Conservation (phyloP, 2,888 invertebrate species). For the Trichogramma evanescens region DNA sequence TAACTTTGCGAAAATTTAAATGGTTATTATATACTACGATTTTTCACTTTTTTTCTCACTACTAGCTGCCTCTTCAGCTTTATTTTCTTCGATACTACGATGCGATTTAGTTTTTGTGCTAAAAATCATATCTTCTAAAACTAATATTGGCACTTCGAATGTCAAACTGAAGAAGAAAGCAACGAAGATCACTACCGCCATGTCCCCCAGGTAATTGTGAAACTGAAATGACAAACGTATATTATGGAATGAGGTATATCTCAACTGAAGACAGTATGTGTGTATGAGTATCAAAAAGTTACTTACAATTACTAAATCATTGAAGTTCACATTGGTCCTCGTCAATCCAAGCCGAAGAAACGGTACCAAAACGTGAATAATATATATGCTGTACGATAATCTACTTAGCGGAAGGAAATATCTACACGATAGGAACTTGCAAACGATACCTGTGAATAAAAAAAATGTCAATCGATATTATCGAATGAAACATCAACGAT, state of each 20-base stretch:
- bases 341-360: constrained; percentile 10
- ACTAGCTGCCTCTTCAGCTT: too few species aligned
- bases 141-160: constrained; percentile 18
- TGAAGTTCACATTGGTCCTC: constrained; percentile 20
- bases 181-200: constrained; percentile 5
- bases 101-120: neutral
- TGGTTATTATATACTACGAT: too few species aligned
- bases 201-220: constrained; percentile 10
- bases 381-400: constrained; percentile 28
- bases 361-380: constrained; percentile 26
- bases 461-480: too few species aligned
- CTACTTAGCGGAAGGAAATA: constrained; percentile 27
- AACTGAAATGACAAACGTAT: constrained; percentile 10
- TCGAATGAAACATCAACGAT: too few species aligned
- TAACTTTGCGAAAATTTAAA: too few species aligned
- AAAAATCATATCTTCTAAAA: neutral
- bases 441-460: constrained; percentile 23
- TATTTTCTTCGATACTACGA: too few species aligned
- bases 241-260: too few species aligned
- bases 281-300: too few species aligned
- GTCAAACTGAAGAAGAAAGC: constrained; percentile 17
- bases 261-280: too few species aligned
- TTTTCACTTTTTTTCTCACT: too few species aligned
- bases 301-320: constrained; percentile 11
- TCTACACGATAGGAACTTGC: constrained; percentile 24